phyloP scores from a whole-genome alignment of 2,113 vertebrate genomes.

The Sterrhoptilus dennistouni region DNA sequence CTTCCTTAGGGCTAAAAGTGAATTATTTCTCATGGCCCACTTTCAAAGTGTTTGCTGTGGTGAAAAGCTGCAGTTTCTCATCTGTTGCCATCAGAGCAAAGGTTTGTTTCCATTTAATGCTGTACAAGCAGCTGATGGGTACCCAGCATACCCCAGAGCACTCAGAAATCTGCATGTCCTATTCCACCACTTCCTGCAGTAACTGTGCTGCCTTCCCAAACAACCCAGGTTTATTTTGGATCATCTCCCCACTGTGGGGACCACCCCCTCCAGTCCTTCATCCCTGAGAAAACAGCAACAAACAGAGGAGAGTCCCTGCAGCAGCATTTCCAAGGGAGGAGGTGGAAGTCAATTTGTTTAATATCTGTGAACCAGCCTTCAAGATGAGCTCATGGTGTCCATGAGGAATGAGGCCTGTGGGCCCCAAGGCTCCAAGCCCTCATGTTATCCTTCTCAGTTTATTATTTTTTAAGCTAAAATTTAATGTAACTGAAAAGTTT shows the following conservation, averaged over 20 bases:
- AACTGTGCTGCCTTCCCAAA: neutral
- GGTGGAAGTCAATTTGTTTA: neutral
- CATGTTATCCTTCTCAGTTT: neutral
- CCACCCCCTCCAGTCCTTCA: neutral
- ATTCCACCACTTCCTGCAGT: neutral
- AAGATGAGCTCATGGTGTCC: neutral
- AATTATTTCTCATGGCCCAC: neutral
- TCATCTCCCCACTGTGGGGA: neutral
- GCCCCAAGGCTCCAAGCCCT: neutral
- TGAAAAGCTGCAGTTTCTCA: neutral
- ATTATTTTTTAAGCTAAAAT: conserved; percentile 11
- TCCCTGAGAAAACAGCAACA: neutral
- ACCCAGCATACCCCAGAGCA: neutral
- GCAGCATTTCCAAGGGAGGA: neutral
- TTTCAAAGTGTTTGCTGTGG: neutral
- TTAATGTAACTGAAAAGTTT: neutral
- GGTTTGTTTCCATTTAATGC: neutral
- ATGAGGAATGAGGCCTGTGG: neutral
- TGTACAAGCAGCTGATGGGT: neutral
- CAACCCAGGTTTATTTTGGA: neutral
- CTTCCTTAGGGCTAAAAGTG: neutral
- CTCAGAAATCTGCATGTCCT: neutral
- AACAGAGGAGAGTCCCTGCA: neutral
- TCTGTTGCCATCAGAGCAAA: neutral
- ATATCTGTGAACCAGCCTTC: neutral